A percentile compares a stretch with the other conserved stretches of the same genome.
Conservation (phyloP, 2,888 invertebrate genomes). For the Meghimatium bilineatum region DNA sequence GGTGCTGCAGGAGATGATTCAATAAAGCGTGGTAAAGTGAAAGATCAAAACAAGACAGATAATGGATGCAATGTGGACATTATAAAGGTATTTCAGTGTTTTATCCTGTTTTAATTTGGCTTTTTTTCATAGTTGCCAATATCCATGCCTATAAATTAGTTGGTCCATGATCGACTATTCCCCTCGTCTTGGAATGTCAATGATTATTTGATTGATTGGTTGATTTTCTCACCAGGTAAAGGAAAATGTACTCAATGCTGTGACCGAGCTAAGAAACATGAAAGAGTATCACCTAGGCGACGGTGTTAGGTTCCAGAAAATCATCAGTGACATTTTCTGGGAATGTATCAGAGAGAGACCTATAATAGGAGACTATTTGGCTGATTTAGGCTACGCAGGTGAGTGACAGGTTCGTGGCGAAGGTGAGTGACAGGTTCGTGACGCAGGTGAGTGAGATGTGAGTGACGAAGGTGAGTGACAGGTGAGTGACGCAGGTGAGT, state of each 20-base stretch:
- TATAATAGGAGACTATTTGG: conserved; percentile 63
- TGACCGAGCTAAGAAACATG: conserved; percentile 60
- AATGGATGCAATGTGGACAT: conserved; percentile 46
- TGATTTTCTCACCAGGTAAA: conserved; percentile 58
- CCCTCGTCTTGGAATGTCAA: too few relatives aligned
- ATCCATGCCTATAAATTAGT: too few relatives aligned
- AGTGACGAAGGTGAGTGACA: too few relatives aligned
- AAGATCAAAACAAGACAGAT: conserved; percentile 33
- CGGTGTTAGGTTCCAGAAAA: conserved; percentile 67
- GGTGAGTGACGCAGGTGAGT: too few relatives aligned
- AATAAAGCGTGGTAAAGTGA: not conserved
- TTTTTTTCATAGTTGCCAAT: too few relatives aligned
- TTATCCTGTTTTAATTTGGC: not conserved
- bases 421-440: too few relatives aligned
- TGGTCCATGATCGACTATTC: too few relatives aligned
- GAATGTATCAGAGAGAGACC: conserved; percentile 59
- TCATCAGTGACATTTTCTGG: conserved; percentile 70
- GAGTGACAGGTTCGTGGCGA: conserved; percentile 23
- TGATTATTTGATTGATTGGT: too few relatives aligned
- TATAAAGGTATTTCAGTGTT: not conserved
- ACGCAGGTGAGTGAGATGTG: too few relatives aligned
- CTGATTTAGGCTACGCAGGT: conserved; percentile 69
- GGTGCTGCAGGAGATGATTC: not conserved
- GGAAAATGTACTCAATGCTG: conserved; percentile 59
- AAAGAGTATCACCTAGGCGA: conserved; percentile 69